Evolutionary conservation across 2,888 invertebrate genomes (phyloP).

Genomic region (Salticus scenicus): DNA sequence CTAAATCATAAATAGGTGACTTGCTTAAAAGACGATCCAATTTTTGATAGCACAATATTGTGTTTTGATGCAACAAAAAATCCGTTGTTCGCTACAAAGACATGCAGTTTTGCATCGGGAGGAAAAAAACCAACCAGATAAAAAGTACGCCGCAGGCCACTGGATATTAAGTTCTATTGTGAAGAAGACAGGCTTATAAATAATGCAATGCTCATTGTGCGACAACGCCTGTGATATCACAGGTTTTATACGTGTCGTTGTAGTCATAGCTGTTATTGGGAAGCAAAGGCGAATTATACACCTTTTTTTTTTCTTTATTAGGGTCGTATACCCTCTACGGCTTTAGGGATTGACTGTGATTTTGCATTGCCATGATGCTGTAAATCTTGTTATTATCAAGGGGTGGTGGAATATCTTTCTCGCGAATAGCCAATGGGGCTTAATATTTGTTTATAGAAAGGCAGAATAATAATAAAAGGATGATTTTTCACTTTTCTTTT

Average conservation of each 20-base stretch:
- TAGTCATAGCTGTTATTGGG: slow-evolving; percentile 5
- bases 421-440: slow-evolving; percentile 46
- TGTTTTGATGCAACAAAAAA: slow-evolving; percentile 8
- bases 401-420: slow-evolving; percentile 14
- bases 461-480: neutral
- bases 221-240: slow-evolving; percentile 40
- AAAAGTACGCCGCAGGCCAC: slow-evolving; percentile 49
- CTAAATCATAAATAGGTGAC: slow-evolving; percentile 10
- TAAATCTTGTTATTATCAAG: slow-evolving; percentile 55
- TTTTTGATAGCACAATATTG: neutral
- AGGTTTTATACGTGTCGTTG: slow-evolving; percentile 10
- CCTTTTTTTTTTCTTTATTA: slow-evolving; percentile 19
- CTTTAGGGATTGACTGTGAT: slow-evolving; percentile 46
- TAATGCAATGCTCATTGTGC: slow-evolving; percentile 59
- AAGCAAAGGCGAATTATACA: slow-evolving; percentile 14
- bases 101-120: neutral
- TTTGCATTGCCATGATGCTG: slow-evolving; percentile 31
- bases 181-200: slow-evolving; percentile 54
- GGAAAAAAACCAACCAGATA: slow-evolving; percentile 26
- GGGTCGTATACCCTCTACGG: neutral
- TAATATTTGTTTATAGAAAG: slow-evolving; percentile 31
- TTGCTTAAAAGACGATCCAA: slow-evolving; percentile 6
- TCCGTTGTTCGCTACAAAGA: slow-evolving; percentile 35
- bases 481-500: slow-evolving; percentile 7
- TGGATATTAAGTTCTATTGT: slow-evolving; percentile 66